Evolutionary conservation across 1,140 invertebrate species (phyloP).

Genomic region (Brachionus manjavacas): DNA sequence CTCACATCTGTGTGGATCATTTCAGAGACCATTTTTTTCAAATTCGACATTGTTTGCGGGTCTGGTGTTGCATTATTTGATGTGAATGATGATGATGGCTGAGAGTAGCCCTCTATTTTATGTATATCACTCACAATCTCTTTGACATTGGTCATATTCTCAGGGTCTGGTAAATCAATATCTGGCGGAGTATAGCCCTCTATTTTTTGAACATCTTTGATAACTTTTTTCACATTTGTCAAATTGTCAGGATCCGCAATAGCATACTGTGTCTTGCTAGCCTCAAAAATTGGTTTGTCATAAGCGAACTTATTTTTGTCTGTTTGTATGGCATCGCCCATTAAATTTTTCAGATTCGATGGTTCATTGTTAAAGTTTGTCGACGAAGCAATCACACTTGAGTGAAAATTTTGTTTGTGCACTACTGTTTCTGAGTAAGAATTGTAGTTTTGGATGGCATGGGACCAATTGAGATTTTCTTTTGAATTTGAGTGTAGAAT

Average conservation of each 20-base stretch:
- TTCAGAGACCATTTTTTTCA: constrained; percentile 26
- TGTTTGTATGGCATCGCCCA: not conserved
- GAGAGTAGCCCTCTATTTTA: not conserved
- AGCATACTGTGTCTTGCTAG: not conserved
- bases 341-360: constrained; percentile 14
- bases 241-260: not conserved
- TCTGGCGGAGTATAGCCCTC: not conserved
- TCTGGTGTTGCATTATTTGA: not conserved
- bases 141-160: not conserved
- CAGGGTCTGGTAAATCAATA: not conserved
- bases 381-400: not conserved
- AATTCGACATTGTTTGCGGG: not conserved
- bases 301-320: not conserved
- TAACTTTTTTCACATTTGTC: not conserved
- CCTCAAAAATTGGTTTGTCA: not conserved
- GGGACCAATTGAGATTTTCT: not conserved
- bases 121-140: not conserved
- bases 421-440: not conserved
- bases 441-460: not conserved
- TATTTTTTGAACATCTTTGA: not conserved
- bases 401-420: constrained; percentile 4
- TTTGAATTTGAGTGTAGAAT: not conserved
- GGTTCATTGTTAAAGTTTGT: not conserved
- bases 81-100: not conserved
- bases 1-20: constrained; percentile 30